Base-by-base conservation (phyloP, 2,797 vertebrate genomes). In the Coendou prehensilis region DNA sequence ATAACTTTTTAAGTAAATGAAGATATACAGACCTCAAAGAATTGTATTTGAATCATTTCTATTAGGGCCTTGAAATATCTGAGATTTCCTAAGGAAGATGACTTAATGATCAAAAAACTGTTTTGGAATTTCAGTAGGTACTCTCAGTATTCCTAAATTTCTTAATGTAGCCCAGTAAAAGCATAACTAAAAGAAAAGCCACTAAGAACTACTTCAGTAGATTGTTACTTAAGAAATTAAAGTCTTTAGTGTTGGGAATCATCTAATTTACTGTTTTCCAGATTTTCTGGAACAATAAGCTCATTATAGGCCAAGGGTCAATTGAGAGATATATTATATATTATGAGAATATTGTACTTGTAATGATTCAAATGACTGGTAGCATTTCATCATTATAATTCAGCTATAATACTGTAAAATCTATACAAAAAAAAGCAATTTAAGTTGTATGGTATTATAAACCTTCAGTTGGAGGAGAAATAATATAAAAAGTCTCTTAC, bases 401-500 rank as follows among this genome's bases (percentile, higher is more conserved):
- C 5, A 63, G 22, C 33, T 83, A 23, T 9, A 57, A 85, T 82
- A 4, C 14, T 91, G 5, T 89, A 95, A 93, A 41, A n/a, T 67
- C 18, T 63, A 76, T 22, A 73, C 0, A 59, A 0, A 69, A 88
- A 82, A 61, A 87, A 50, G 22, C 7, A 95, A n/a, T 59, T 87
- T 89, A 87, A 23, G 1, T 73, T 83, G 7, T 15, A 81, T 57
- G 30, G 3, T 3, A 75, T 90, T 69, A 61, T 63, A 88, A 56
- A 57, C 17, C 1, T 91, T 82, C 71, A 37, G 47, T 93, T 9
- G 89, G 92, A 87, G n/a, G 10, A 91, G 47, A 81, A 93, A 89
- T 67, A 73, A 92, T 84, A 80, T 73, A 94, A 96, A 96, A 78
- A 56, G 71, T 95, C 8, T 87, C 41, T 96, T 96, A 97, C n/a